phyloP scores from a whole-genome alignment of 2,888 invertebrate genomes.

The Brachypterus glaber region DNA sequence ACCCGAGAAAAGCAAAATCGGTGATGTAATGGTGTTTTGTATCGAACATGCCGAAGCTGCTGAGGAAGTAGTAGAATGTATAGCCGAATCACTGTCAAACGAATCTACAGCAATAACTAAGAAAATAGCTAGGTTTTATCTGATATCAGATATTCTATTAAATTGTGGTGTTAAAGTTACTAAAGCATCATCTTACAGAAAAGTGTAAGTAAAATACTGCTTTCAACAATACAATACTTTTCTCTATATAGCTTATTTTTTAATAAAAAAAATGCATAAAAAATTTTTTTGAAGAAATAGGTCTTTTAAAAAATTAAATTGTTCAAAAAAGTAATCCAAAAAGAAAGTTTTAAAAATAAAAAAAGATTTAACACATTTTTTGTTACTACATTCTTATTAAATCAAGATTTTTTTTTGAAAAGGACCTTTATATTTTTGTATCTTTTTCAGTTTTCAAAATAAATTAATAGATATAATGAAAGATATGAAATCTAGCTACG shows the following conservation, averaged over 20 bases:
- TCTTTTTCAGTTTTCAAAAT: slow-evolving; percentile 61
- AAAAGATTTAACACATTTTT: no score
- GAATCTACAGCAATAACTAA: slow-evolving; percentile 68
- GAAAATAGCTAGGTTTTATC: slow-evolving; percentile 87
- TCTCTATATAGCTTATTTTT: no score
- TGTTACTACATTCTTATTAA: not conserved
- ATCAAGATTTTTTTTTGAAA: no score
- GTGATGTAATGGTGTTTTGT: slow-evolving; percentile 97
- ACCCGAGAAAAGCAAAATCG: slow-evolving; percentile 72
- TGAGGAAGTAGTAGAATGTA: slow-evolving; percentile 88
- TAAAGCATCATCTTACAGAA: slow-evolving; percentile 88
- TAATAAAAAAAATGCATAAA: no score
- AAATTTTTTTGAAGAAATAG: no score
- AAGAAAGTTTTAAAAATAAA: no score
- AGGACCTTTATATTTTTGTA: slow-evolving; percentile 4
- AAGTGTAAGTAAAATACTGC: slow-evolving; percentile 53
- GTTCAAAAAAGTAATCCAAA: not conserved
- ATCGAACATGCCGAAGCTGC: slow-evolving; percentile 97
- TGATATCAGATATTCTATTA: slow-evolving; percentile 93
- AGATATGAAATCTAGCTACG: slow-evolving; percentile 61
- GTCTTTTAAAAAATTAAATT: slow-evolving; percentile 8
- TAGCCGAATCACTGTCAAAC: slow-evolving; percentile 77
- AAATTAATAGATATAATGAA: slow-evolving; percentile 70
- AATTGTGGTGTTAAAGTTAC: slow-evolving; percentile 94
- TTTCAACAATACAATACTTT: no score